These are phyloP conservation scores for Stictonetta naevosa DNA, from an alignment of 2,113 vertebrate genomes.

Conservation along the genomic window DNA sequence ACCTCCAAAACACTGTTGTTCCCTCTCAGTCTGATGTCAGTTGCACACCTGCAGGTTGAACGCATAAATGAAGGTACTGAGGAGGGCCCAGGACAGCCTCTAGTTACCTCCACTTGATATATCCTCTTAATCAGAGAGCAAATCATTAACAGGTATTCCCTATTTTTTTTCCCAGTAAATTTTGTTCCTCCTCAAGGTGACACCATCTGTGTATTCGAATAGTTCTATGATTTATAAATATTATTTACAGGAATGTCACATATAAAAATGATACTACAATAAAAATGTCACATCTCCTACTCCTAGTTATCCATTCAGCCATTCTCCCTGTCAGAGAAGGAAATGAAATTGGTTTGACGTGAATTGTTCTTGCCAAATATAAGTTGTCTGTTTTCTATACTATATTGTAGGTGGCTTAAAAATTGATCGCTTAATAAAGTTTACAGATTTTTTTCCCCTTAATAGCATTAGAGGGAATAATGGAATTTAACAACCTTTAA, in stretches of 20 bases:
- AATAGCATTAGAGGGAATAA: not conserved
- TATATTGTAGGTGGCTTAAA: not conserved
- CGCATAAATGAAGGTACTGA: not conserved
- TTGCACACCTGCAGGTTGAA: not conserved
- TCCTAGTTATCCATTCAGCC: not conserved
- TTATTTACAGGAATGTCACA: not conserved
- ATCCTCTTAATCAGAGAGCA: not conserved
- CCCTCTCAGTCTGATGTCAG: not conserved
- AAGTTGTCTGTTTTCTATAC: not conserved
- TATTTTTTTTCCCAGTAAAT: not conserved
- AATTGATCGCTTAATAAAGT: not conserved
- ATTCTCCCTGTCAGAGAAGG: not conserved
- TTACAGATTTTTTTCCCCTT: not conserved
- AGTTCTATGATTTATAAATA: not conserved
- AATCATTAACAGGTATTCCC: not conserved
- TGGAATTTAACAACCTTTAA: not conserved
- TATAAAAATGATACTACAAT: not conserved
- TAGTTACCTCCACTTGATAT: not conserved
- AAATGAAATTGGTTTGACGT: slow-evolving; percentile 1
- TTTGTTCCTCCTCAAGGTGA: not conserved
- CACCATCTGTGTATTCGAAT: not conserved
- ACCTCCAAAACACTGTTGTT: not conserved
- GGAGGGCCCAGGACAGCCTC: not conserved
- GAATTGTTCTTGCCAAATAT: slow-evolving; percentile 36
- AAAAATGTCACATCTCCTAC: not conserved